Base-by-base conservation (phyloP, 2,888 invertebrate species). In the Athalia circularis region DNA sequence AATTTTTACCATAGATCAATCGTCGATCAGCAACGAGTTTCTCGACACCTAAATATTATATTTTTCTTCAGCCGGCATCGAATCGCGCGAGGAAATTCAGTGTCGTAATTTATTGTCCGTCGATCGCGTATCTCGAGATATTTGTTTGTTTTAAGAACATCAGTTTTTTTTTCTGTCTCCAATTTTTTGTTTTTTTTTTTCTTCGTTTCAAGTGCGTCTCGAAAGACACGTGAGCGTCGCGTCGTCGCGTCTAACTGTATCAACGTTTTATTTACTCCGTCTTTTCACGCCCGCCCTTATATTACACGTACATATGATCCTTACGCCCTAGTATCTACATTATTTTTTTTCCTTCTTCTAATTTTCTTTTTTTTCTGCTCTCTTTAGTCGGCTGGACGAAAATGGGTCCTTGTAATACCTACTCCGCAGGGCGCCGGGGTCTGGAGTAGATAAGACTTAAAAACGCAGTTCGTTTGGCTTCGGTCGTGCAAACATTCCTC, bases 401-500 rank as follows among this genome's bases (percentile, higher is more conserved):
- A 72, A 72, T 72, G 72, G 45, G 13, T 57, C 72, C 59, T 29
- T 29, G 29, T 29, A 29, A 29, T 29, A 29, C n/a, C n/a, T n/a
- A n/a, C 29, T 29, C 29, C 29, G 0, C 57, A 0, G 72, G 72
- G 72, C 72, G 72, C 72, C 72, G 6, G 0, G 47, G 72, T 72
- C 72, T 72, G 72, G 47, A 47, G 13, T 8, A 72, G 72, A 72
- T 72, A 72, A 72, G 72, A n/a, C 57, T 43, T 5, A 7, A 47
- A 43, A 47, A 57, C 45, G 11, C 6, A 45, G 57, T 59, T 59
- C 29, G 29, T 59, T 59, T 13, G 45, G 15, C 72, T 15, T 47
- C 13, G 47, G 59, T 59, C 59, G 59, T 72, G 72, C 72, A 72
- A 72, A 72, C 72, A 72, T 72, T 72, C 72, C 52, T 72, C 50